Evolutionary conservation across 2,888 invertebrate species (phyloP).

Genomic region (Carterocephalus palaemon): DNA sequence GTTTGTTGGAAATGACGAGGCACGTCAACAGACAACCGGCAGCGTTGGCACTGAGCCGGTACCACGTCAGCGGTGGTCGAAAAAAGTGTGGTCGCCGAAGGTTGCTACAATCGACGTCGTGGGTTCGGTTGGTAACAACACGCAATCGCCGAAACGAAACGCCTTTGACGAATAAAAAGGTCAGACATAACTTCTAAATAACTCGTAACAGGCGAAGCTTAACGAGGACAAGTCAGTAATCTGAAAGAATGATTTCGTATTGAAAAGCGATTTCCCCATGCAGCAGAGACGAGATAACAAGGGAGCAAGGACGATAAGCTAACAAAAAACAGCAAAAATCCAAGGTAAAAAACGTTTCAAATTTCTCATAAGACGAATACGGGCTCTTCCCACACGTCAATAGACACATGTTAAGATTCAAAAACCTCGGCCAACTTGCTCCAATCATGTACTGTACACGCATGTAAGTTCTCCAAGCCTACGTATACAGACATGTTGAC

Average conservation of each 20-base stretch:
- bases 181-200: constrained; percentile 14
- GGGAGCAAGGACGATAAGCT: not conserved
- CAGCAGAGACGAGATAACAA: not conserved
- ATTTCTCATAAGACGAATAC: constrained; percentile 10
- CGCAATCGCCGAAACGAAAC: constrained; percentile 10
- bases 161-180: constrained; percentile 13
- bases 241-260: constrained; percentile 1
- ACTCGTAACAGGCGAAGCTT: constrained; percentile 14
- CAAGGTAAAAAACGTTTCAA: constrained; percentile 10
- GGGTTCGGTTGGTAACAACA: constrained; percentile 3
- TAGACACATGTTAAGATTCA: constrained; percentile 23
- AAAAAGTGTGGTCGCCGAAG: constrained; percentile 11
- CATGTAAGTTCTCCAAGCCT: constrained; percentile 28
- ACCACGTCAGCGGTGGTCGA: constrained; percentile 11
- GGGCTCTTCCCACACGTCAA: constrained; percentile 19
- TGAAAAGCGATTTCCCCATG: not conserved
- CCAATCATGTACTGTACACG: constrained; percentile 25
- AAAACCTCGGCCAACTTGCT: constrained; percentile 25
- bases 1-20: constrained; percentile 23
- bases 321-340: constrained; percentile 3
- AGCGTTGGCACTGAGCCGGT: constrained; percentile 26
- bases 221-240: constrained; percentile 16
- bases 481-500: constrained; percentile 26
- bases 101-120: constrained; percentile 10
- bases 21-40: constrained; percentile 20